phyloP scores from a whole-genome alignment of 2,888 invertebrate species.

The Drosophila tanythrix region DNA sequence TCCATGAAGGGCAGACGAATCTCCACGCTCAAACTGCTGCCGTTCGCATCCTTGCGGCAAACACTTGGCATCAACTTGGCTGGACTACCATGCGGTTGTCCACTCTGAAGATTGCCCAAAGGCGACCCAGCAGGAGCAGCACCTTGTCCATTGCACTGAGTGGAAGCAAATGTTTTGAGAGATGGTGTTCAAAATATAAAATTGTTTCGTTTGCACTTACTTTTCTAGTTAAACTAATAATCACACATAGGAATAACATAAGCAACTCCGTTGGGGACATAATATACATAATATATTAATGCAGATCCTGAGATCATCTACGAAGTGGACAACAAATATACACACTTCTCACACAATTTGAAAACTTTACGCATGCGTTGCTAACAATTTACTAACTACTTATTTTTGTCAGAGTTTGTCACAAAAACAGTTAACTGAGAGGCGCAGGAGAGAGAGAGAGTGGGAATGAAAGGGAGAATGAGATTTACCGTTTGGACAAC shows the following conservation, averaged over 20 bases:
- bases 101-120: background rate
- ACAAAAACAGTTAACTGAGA: conserved; percentile 13
- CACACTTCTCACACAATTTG: background rate
- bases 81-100: background rate
- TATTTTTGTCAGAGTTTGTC: background rate
- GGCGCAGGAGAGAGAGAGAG: background rate
- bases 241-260: conserved; percentile 30
- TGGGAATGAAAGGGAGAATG: background rate
- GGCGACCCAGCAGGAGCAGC: background rate
- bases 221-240: conserved; percentile 5
- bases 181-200: background rate
- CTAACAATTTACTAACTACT: background rate
- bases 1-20: conserved; percentile 82
- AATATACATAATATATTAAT: background rate
- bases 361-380: conserved; percentile 5
- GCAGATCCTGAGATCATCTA: conserved; percentile 6
- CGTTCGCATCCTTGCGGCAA: conserved; percentile 50
- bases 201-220: conserved; percentile 13
- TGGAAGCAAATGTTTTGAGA: background rate
- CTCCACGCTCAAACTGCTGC: conserved; percentile 62
- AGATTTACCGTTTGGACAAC: background rate
- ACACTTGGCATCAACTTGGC: conserved; percentile 40
- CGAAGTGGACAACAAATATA: conserved; percentile 6
- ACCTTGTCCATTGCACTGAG: conserved; percentile 16
- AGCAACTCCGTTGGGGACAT: conserved; percentile 32